Evolutionary conservation across 2,888 invertebrate genomes (phyloP), one percentile per base, ranked within the genome.

Genomic region (Ariolimax columbianus): DNA sequence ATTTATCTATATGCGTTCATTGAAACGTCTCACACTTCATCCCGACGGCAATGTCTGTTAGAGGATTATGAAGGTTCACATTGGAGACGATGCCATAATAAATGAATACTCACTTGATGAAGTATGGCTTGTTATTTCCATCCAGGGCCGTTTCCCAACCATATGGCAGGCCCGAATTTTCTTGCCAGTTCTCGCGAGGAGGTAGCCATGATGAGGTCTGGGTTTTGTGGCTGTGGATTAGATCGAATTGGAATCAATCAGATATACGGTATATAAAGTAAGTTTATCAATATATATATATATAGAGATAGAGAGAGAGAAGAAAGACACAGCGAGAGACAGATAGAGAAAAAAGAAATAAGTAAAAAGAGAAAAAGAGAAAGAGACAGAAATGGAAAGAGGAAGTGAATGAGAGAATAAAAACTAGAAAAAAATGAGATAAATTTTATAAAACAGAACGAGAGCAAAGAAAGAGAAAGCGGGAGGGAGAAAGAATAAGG

Each of bases 141-240:
- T 98, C 98, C 88, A 97, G 94, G 40, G 97, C 98, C 92, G 97
- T 96, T 94, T 98, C 98, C 97, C 98, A 98, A 26, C 98, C 98
- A 93, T 97, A 98, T 0, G 98, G 97, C 85, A 98, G 95, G 77
- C 96, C 93, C 11, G 92, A 89, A 77, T 87, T 91, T 63, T 94
- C 91, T 77, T 93, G 92, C 98, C 98, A 98, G 92, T 96, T 96
- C 93, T 97, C 97, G 40, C 96, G 96, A 4, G 98, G 97, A 0
- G 98, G 98, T 89, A 98, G 94, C 98, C 98, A 98, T 91, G 97
- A 96, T 0, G 97, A 96, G 0, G 97, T 96, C 91, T 97, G 95
- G 38, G 97, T 97, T 92, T 96, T 95, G 95, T 97, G 97, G 94
- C 97, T 97, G 95, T n/a, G 59, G 51, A 43, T 9, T 23, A 38